Conservation (phyloP, 2,888 invertebrate species). For the Stegophylla sp. region DNA sequence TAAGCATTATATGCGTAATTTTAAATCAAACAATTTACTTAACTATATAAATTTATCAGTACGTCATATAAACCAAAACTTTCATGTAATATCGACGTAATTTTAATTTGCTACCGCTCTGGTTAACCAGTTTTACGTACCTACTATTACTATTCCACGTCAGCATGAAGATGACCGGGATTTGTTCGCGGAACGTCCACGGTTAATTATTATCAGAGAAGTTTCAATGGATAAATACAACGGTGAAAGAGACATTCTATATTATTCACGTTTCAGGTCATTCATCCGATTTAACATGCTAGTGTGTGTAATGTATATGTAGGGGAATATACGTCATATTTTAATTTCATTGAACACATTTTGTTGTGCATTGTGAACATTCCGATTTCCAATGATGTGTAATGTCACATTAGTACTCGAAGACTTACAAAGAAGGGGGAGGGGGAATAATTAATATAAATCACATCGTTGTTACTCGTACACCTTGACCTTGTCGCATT, state of each 20-base stretch:
- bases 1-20: too few relatives aligned
- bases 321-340: neutral
- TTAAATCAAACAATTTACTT: too few relatives aligned
- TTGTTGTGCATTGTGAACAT: neutral
- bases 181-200: conserved; percentile 45
- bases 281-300: conserved; percentile 50
- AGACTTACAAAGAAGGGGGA: neutral
- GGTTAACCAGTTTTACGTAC: neutral
- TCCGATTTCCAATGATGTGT: conserved; percentile 40
- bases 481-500: conserved; percentile 37
- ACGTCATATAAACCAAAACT: too few relatives aligned
- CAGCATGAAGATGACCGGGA: conserved; percentile 52
- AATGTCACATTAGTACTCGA: conserved; percentile 31
- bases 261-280: conserved; percentile 53
- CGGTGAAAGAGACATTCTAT: conserved; percentile 56
- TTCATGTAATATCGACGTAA: neutral
- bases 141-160: conserved; percentile 23
- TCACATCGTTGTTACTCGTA: conserved; percentile 9
- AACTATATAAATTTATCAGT: neutral
- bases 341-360: conserved; percentile 48
- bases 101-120: conserved; percentile 18
- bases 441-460: conserved; percentile 19
- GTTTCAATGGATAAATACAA: conserved; percentile 52
- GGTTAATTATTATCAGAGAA: conserved; percentile 56
- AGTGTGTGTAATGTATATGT: neutral